These are phyloP conservation scores for Dendroctonus ponderosae DNA, from an alignment of 1,140 invertebrate species.

Conservation along the genomic window DNA sequence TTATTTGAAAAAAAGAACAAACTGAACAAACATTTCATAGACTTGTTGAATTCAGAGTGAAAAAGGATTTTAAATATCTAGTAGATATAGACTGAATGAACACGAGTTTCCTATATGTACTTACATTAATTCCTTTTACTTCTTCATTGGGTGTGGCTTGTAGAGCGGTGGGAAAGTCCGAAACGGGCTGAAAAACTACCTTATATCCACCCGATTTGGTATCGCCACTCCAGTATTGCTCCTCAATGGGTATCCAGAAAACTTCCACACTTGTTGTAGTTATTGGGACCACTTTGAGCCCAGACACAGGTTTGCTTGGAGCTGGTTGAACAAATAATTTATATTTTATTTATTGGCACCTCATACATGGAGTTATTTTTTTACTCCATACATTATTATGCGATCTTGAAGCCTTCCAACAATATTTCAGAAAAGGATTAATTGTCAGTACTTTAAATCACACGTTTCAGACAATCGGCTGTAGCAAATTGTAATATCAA, in stretches of 20 bases:
- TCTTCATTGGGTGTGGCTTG: slow-evolving; percentile 80
- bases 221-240: slow-evolving; percentile 86
- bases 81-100: too few species aligned
- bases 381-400: too few species aligned
- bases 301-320: slow-evolving; percentile 79
- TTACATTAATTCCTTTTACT: slow-evolving; percentile 73
- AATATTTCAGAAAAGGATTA: too few species aligned
- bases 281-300: slow-evolving; percentile 85
- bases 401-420: too few species aligned
- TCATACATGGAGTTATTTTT: too few species aligned
- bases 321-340: slow-evolving; percentile 55
- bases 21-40: too few species aligned
- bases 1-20: too few species aligned
- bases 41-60: too few species aligned
- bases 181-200: slow-evolving; percentile 82
- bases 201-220: slow-evolving; percentile 82
- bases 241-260: slow-evolving; percentile 74
- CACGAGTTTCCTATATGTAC: slow-evolving; percentile 13
- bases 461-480: too few species aligned
- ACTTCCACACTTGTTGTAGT: slow-evolving; percentile 89
- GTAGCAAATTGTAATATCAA: not conserved
- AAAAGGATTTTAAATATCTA: too few species aligned
- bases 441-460: too few species aligned
- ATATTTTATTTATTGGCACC: too few species aligned
- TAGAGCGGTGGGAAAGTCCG: slow-evolving; percentile 80